These are phyloP conservation scores for Sthenelais limicola DNA, from an alignment of 2,888 invertebrate genomes.

Conservation along the genomic window DNA sequence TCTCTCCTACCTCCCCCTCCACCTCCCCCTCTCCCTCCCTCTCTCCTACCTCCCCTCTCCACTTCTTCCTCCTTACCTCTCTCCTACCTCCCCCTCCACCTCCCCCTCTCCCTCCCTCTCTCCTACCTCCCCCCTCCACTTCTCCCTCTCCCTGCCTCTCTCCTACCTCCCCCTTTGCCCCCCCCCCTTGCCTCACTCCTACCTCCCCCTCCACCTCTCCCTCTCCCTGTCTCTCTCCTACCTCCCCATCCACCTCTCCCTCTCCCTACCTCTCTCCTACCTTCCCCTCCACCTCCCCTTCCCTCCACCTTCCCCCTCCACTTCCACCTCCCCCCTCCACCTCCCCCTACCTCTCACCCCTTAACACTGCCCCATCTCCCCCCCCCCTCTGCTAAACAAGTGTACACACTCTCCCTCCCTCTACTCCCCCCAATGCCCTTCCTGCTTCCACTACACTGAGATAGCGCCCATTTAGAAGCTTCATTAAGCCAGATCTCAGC, in stretches of 20 bases:
- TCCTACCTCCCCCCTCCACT: no score
- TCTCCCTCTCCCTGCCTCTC: background rate
- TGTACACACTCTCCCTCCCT: background rate
- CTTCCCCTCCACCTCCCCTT: background rate
- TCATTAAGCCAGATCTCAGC: no score
- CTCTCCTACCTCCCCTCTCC: no score
- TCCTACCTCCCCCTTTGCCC: background rate
- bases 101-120: no score
- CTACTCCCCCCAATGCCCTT: background rate
- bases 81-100: no score
- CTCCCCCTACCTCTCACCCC: background rate
- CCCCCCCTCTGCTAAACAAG: background rate
- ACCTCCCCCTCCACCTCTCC: background rate
- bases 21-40: no score
- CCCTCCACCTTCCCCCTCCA: no score
- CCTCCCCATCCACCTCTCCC: background rate
- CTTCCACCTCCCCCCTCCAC: background rate
- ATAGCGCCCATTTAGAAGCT: no score
- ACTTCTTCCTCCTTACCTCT: no score
- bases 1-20: no score
- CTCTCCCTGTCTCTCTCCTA: background rate
- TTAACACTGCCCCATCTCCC: background rate
- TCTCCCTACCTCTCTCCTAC: background rate
- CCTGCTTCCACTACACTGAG: no score
- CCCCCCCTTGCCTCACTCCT: background rate